Percentiles rank a stretch among this genome's conserved stretches.
Evolutionary conservation across 92 coral and sea anemone genomes (phyloP).

Genomic region (Epizoanthus ramosus): DNA sequence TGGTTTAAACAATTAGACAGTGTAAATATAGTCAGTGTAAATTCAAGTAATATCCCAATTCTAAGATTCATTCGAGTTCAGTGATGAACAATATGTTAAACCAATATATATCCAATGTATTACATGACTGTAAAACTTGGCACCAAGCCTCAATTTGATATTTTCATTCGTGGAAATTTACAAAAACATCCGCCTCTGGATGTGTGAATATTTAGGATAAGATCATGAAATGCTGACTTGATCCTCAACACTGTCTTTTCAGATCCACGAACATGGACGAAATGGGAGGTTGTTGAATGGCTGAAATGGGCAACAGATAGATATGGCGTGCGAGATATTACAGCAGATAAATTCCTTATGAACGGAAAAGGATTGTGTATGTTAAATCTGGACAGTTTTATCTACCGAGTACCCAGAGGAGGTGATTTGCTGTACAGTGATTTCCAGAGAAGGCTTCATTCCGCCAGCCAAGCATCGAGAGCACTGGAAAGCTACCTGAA

Average conservation of each 20-base stretch:
- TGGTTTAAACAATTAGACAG: no score
- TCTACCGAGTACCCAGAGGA: slow-evolving; percentile 91
- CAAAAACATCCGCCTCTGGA: no score
- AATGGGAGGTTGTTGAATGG: slow-evolving; percentile 98
- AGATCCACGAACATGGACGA: slow-evolving; percentile 95
- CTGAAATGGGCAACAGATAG: slow-evolving; percentile 92
- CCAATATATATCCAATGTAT: no score
- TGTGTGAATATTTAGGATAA: no score
- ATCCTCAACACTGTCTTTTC: background rate
- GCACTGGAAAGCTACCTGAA: slow-evolving; percentile 78
- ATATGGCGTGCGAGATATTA: slow-evolving; percentile 79
- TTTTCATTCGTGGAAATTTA: no score
- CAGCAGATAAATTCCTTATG: slow-evolving; percentile 95
- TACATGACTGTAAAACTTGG: no score
- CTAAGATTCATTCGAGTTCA: no score
- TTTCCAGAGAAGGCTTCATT: slow-evolving; percentile 81
- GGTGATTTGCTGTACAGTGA: slow-evolving; percentile 89
- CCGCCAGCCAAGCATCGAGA: slow-evolving; percentile 75
- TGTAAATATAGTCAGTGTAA: no score
- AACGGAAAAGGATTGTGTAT: slow-evolving; percentile 99
- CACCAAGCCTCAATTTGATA: no score
- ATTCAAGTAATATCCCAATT: no score
- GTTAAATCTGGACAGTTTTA: slow-evolving; percentile 82
- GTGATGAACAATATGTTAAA: no score
- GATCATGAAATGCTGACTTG: no score